A percentile compares a stretch with the other conserved stretches of the same genome.
phyloP scores from a whole-genome alignment of 2,113 vertebrate genomes.

The Mungos mungo region DNA sequence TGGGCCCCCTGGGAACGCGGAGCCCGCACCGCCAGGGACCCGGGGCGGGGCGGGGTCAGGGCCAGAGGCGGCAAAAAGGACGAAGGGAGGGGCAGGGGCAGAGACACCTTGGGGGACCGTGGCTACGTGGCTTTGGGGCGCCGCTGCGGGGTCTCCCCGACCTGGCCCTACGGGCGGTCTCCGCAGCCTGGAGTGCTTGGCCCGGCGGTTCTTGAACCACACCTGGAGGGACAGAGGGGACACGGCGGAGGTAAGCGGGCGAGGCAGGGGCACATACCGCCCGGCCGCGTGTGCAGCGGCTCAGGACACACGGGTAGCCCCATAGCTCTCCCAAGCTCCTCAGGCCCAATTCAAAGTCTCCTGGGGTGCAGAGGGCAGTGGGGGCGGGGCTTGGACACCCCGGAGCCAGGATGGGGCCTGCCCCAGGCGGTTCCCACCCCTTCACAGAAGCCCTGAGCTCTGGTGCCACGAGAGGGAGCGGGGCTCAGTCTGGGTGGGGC shows the following conservation, averaged over 20 bases:
- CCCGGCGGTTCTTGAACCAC: conserved; percentile 54
- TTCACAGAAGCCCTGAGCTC: background rate
- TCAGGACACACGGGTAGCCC: rapidly evolving
- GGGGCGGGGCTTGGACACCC: background rate
- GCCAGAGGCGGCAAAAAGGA: background rate
- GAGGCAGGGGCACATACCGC: rapidly evolving
- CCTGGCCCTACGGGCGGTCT: rapidly evolving
- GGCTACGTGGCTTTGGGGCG: rapidly evolving
- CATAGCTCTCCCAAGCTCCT: rapidly evolving
- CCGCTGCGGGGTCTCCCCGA: rapidly evolving
- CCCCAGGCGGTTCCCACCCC: background rate
- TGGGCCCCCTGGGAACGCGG: rapidly evolving
- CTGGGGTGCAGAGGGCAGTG: too few relatives aligned
- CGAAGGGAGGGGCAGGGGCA: background rate
- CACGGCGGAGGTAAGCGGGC: rapidly evolving
- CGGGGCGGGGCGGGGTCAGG: rapidly evolving
- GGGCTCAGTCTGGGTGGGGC: background rate
- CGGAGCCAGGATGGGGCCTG: too few relatives aligned
- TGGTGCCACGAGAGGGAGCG: rapidly evolving
- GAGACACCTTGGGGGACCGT: background rate
- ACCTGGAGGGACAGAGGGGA: background rate
- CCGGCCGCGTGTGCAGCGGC: rapidly evolving
- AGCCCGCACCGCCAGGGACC: background rate
- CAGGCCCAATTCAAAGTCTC: background rate
- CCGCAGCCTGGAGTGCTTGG: background rate